Percentiles rank a stretch among this genome's conserved stretches.
Evolutionary conservation across 2,888 invertebrate genomes (phyloP).

Genomic region (Odontocerum albicorne): DNA sequence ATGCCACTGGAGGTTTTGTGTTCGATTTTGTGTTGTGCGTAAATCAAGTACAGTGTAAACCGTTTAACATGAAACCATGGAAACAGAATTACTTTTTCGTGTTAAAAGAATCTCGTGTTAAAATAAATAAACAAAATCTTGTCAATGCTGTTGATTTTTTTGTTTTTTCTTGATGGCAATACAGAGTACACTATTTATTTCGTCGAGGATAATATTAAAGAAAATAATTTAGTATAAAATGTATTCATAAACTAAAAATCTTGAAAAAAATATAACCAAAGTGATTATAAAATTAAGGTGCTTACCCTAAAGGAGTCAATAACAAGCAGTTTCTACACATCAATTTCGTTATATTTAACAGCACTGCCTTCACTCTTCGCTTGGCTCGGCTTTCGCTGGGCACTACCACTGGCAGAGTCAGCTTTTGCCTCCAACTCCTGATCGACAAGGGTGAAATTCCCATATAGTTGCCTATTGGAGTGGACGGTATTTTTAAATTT

Average conservation of each 20-base stretch:
- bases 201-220: too few relatives aligned
- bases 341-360: conserved; percentile 56
- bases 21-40: too few relatives aligned
- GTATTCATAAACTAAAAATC: not conserved
- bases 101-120: too few relatives aligned
- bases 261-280: not conserved
- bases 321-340: conserved; percentile 44
- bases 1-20: too few relatives aligned
- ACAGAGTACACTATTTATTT: too few relatives aligned
- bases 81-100: too few relatives aligned
- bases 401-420: conserved; percentile 28
- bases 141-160: too few relatives aligned
- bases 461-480: conserved; percentile 59
- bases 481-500: conserved; percentile 61
- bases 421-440: conserved; percentile 45
- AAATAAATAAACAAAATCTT: too few relatives aligned
- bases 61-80: too few relatives aligned
- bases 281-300: not conserved
- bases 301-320: not conserved
- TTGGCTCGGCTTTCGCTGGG: not conserved
- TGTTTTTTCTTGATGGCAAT: too few relatives aligned
- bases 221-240: too few relatives aligned
- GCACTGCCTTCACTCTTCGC: conserved; percentile 3
- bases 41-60: too few relatives aligned
- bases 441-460: conserved; percentile 53